phyloP scores from a whole-genome alignment of 2,888 invertebrate species.

The Agrilus biguttatus region DNA sequence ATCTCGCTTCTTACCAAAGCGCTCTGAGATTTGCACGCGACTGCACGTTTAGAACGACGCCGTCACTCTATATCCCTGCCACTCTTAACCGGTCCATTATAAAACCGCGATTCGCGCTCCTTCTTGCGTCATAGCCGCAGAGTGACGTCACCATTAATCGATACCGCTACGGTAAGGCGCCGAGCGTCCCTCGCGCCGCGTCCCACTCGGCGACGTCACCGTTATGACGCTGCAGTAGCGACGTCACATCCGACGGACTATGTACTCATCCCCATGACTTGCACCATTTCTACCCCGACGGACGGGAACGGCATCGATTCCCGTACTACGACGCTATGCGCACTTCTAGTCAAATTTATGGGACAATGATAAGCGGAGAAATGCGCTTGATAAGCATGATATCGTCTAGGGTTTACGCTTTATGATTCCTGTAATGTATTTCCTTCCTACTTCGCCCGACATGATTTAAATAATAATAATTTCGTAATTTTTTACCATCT shows the following conservation, averaged over 20 bases:
- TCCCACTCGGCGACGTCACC: slow-evolving; percentile 12
- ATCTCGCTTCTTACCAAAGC: slow-evolving; percentile 11
- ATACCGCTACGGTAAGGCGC: slow-evolving; percentile 21
- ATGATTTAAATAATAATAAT: too few relatives aligned
- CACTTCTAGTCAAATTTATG: too few relatives aligned
- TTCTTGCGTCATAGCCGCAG: slow-evolving; percentile 24
- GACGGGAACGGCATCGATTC: slow-evolving; percentile 6
- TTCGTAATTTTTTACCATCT: too few relatives aligned
- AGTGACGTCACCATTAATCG: slow-evolving; percentile 24
- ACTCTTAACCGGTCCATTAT: slow-evolving; percentile 29
- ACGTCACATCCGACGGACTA: slow-evolving; percentile 12
- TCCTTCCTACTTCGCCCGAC: too few relatives aligned
- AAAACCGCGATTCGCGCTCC: slow-evolving; percentile 25
- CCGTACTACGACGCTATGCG: not conserved
- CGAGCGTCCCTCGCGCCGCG: slow-evolving; percentile 13
- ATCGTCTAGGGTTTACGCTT: too few relatives aligned
- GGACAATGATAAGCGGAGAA: too few relatives aligned
- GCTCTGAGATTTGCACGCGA: slow-evolving; percentile 17
- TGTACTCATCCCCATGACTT: slow-evolving; percentile 1
- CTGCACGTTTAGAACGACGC: slow-evolving; percentile 20
- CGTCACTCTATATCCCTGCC: slow-evolving; percentile 28
- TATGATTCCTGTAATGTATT: too few relatives aligned
- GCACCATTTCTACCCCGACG: not conserved
- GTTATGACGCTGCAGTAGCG: slow-evolving; percentile 14
- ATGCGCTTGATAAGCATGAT: too few relatives aligned